Conservation (phyloP, 2,888 invertebrate species). For the Nomada goodeniana region DNA sequence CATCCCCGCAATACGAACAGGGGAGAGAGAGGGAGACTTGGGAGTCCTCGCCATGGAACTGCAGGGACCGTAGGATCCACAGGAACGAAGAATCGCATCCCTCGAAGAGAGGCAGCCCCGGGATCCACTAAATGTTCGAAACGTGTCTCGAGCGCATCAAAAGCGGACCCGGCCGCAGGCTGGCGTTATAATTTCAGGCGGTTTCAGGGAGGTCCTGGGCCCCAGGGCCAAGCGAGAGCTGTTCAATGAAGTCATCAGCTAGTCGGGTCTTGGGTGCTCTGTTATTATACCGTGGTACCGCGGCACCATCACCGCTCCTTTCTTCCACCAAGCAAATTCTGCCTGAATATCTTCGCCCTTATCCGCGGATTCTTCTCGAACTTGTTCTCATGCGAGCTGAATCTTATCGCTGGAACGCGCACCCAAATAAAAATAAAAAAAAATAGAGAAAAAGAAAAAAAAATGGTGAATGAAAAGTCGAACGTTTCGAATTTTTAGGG, state of each 20-base stretch:
- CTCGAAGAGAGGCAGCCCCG: constrained; percentile 3
- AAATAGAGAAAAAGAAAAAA: too few relatives aligned
- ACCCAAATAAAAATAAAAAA: too few relatives aligned
- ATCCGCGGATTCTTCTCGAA: constrained; percentile 38
- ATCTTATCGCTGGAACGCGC: not conserved
- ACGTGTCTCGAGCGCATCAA: constrained; percentile 79
- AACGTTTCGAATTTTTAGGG: not conserved
- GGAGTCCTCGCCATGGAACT: not conserved
- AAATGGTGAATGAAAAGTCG: not conserved
- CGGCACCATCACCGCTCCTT: constrained; percentile 79
- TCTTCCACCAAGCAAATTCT: constrained; percentile 48
- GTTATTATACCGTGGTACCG: constrained; percentile 84
- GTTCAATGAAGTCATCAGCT: constrained; percentile 85
- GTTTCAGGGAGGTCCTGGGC: constrained; percentile 83
- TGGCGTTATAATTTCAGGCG: constrained; percentile 84
- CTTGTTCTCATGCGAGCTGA: not conserved
- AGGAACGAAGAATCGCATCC: not conserved
- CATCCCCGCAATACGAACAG: not conserved
- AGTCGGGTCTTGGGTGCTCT: constrained; percentile 80
- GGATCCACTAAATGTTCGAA: constrained; percentile 42
- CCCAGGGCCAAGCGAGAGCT: constrained; percentile 73
- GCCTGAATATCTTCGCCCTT: constrained; percentile 1
- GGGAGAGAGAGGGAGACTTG: not conserved
- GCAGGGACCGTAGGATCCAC: too few relatives aligned
- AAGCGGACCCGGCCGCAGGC: constrained; percentile 75